These are phyloP conservation scores for Diglossa cyanea DNA, from an alignment of 2,797 vertebrate species.

Conservation along the genomic window DNA sequence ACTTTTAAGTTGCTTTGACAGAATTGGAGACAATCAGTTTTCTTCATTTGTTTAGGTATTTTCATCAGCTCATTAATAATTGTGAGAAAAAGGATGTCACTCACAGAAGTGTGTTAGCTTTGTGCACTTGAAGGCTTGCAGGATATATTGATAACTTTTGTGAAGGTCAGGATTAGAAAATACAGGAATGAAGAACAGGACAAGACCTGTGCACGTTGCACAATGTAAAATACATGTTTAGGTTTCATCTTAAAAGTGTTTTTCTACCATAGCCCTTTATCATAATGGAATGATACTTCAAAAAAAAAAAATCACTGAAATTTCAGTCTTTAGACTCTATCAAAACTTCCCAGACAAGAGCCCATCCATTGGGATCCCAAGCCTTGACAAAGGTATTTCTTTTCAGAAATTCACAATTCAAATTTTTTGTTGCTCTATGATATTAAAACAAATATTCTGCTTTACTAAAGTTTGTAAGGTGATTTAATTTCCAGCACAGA, in stretches of 20 bases:
- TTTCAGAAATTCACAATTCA: not conserved
- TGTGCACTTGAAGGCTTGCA: not conserved
- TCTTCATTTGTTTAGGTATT: not conserved
- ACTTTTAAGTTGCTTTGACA: not conserved
- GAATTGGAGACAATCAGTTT: not conserved
- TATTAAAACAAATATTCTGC: not conserved
- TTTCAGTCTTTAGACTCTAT: not conserved
- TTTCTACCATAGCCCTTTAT: not conserved
- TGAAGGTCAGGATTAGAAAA: not conserved
- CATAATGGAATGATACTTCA: not conserved
- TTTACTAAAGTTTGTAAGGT: accelerated
- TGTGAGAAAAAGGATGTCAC: not conserved
- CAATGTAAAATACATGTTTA: not conserved
- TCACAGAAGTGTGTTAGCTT: not conserved
- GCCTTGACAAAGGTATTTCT: not conserved
- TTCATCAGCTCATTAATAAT: not conserved
- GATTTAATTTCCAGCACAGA: not conserved
- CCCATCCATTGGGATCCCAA: not conserved
- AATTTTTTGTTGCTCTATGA: not conserved
- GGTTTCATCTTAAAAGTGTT: not conserved
- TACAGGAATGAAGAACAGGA: not conserved
- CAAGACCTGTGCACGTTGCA: not conserved
- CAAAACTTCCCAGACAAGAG: not conserved
- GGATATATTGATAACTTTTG: not conserved
- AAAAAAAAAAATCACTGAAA: not conserved